Base-by-base conservation (phyloP, 2,888 invertebrate genomes). In the Hirtodrosophila trivittata region DNA sequence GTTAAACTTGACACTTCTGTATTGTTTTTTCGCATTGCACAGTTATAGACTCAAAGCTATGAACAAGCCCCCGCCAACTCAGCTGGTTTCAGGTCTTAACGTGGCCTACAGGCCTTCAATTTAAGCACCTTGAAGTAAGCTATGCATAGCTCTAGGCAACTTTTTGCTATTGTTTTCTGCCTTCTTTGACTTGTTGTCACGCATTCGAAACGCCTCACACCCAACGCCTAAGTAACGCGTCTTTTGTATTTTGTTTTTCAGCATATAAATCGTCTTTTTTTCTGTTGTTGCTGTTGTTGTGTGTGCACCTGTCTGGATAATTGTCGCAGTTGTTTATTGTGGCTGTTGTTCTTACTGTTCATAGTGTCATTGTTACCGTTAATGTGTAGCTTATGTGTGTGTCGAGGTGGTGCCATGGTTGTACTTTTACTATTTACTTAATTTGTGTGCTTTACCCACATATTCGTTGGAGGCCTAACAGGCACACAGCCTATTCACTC, bases 301-400 rank as follows among this genome's bases (percentile, higher is more conserved):
- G 66, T 74, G 57, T 63, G 37, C 83, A 82, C 78, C 80, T 85
- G 67, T 63, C 60, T 39, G 46, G 65, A 62, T 70, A 86, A 84
- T 83, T 76, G 74, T 60, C 49, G 58, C 42, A 54, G 65, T 58
- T 65, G 51, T 26, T 41, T 41, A 18, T 57, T 54, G 52, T 52
- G 66, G 56, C 49, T 66, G 72, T 62, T 64, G 56, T 51, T 73
- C 52, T 49, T 54, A 14, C 55, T 35, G 39, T 54, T 59, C 60
- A 39, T 46, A 33, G 13, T 16, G n/a, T 26, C 26, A 28, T 21
- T 41, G 13, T 38, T 49, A 13, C 45, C 25, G 26, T 35, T 51
- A 54, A 56, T 46, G 46, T 71, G 32, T 57, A 60, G 47, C 65
- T 52, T 41, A 38, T 39, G 49, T 45, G 26, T 50, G 14, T 38